Conservation (phyloP, 2,113 vertebrate species). For the Coturnix japonica region DNA sequence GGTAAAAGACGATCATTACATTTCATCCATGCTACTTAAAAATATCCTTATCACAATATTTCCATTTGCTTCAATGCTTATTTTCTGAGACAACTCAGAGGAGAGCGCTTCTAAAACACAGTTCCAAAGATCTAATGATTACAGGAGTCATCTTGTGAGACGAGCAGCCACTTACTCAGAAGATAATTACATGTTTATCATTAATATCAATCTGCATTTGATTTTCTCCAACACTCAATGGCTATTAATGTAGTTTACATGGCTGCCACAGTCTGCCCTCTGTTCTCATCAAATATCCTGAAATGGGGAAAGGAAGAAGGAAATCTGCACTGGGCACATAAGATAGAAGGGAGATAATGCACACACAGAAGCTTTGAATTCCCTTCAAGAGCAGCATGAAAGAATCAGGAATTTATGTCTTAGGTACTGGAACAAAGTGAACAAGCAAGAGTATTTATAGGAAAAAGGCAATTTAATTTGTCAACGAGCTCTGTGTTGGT, state of each 20-base stretch:
- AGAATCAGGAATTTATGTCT: background rate
- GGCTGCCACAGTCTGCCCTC: background rate
- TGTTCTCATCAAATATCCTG: background rate
- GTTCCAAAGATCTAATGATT: background rate
- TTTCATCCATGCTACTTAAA: background rate
- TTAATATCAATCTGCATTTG: slow-evolving; percentile 47
- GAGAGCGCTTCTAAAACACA: background rate
- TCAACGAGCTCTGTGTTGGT: background rate
- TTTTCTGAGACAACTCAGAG: background rate
- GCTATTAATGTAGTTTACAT: background rate
- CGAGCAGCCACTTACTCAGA: slow-evolving; percentile 27
- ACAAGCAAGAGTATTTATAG: background rate
- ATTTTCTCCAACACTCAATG: background rate
- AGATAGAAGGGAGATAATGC: background rate
- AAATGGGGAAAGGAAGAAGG: background rate
- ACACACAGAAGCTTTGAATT: rapidly evolving
- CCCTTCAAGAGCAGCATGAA: background rate
- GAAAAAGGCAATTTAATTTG: background rate
- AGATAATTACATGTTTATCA: background rate
- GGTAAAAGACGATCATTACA: background rate
- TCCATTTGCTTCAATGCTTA: background rate
- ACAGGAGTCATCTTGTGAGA: background rate
- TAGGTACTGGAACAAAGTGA: background rate
- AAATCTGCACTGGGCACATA: background rate
- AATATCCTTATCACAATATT: background rate